These are phyloP conservation scores for Embidobia sp. DNA, from an alignment of 2,888 invertebrate genomes.

Conservation along the genomic window DNA sequence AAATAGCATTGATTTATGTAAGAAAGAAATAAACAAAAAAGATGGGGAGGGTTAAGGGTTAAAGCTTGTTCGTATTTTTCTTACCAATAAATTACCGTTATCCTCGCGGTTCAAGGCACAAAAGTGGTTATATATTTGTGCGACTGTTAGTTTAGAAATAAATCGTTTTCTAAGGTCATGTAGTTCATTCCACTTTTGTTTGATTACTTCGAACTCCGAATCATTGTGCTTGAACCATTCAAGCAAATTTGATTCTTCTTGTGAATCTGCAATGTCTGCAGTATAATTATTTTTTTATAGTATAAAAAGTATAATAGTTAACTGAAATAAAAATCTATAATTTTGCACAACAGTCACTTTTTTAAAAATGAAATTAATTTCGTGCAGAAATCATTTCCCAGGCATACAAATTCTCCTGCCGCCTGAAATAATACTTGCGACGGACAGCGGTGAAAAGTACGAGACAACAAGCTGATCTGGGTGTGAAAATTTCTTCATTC, in stretches of 20 bases:
- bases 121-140: conserved; percentile 11
- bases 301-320: neutral
- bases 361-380: too few relatives aligned
- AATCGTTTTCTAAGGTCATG: conserved; percentile 7
- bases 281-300: too few relatives aligned
- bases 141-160: neutral
- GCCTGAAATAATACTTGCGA: too few relatives aligned
- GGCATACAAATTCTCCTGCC: too few relatives aligned
- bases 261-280: conserved; percentile 18
- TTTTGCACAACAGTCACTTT: too few relatives aligned
- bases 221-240: conserved; percentile 26
- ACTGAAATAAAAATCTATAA: neutral
- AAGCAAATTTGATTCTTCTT: conserved; percentile 1
- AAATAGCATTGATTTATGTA: neutral
- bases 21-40: neutral
- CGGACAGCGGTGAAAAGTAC: too few relatives aligned
- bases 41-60: neutral
- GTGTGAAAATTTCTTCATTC: too few relatives aligned
- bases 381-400: too few relatives aligned
- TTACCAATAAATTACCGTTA: conserved; percentile 24
- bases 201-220: neutral
- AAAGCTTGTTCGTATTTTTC: neutral
- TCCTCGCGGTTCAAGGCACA: conserved; percentile 2
- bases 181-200: conserved; percentile 8
- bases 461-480: too few relatives aligned